A percentile compares a stretch with the other conserved stretches of the same genome.
Evolutionary conservation across 1,140 invertebrate species (phyloP).

Genomic region (Heliconius eleuchia): DNA sequence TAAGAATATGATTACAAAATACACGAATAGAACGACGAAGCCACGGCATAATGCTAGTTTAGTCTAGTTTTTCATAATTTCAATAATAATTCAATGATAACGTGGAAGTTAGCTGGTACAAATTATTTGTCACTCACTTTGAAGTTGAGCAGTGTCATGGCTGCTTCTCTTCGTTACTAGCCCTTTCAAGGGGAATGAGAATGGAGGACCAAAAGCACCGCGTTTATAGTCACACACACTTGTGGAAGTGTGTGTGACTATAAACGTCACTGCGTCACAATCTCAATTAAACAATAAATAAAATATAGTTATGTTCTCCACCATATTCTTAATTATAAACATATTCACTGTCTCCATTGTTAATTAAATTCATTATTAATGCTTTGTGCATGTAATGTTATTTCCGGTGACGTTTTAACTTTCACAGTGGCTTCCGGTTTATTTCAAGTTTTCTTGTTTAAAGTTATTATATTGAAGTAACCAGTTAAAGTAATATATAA

Average conservation of each 20-base stretch:
- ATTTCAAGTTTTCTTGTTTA: neutral
- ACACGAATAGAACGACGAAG: neutral
- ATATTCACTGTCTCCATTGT: too few species aligned
- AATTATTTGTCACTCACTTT: neutral
- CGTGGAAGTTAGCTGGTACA: neutral
- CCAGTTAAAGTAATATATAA: neutral
- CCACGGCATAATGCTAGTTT: neutral
- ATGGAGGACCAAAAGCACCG: too few species aligned
- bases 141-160: neutral
- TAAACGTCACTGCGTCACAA: too few species aligned
- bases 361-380: too few species aligned
- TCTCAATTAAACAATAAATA: too few species aligned
- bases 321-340: too few species aligned
- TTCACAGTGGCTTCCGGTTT: neutral
- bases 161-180: neutral
- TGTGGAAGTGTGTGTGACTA: too few species aligned
- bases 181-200: too few species aligned
- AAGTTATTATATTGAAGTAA: neutral
- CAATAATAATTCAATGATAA: conserved; percentile 2
- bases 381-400: neutral
- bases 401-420: neutral
- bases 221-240: too few species aligned
- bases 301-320: too few species aligned
- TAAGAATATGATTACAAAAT: too few species aligned
- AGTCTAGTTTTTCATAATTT: neutral